Conservation (phyloP, 2,797 vertebrate genomes). For the Alcedo quadribrachys region DNA sequence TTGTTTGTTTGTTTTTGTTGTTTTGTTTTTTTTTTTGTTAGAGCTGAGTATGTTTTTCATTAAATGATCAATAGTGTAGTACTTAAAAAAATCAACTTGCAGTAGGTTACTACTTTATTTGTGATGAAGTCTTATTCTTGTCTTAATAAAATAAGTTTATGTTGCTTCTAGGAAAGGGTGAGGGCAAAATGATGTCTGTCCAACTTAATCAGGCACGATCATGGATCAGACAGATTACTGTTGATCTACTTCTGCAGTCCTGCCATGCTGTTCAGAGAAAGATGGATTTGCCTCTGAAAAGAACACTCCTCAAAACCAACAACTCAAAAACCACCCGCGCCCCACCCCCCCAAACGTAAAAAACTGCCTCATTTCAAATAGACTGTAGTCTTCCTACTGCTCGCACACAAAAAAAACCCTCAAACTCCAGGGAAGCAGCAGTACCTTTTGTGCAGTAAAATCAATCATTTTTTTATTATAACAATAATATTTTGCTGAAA, state of each 20-base stretch:
- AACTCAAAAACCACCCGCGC: neutral
- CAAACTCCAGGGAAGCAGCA: neutral
- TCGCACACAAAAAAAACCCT: neutral
- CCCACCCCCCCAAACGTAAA: accelerated
- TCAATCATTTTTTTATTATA: neutral
- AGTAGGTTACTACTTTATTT: neutral
- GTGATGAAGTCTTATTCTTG: neutral
- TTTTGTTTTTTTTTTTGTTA: neutral
- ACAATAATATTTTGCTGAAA: neutral
- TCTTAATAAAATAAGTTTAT: neutral
- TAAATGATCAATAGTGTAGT: neutral
- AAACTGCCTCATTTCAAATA: neutral
- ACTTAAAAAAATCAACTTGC: neutral
- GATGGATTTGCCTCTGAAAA: neutral
- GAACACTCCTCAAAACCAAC: neutral
- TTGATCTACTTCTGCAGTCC: neutral
- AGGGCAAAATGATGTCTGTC: neutral
- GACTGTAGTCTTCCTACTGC: neutral
- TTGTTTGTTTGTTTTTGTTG: neutral
- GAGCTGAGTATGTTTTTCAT: neutral
- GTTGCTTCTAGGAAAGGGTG: neutral
- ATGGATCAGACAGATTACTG: neutral
- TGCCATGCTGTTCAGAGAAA: neutral
- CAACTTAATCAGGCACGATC: neutral
- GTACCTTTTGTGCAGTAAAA: neutral